Conservation (phyloP, 2,888 invertebrate species). For the Trachelus stipa region DNA sequence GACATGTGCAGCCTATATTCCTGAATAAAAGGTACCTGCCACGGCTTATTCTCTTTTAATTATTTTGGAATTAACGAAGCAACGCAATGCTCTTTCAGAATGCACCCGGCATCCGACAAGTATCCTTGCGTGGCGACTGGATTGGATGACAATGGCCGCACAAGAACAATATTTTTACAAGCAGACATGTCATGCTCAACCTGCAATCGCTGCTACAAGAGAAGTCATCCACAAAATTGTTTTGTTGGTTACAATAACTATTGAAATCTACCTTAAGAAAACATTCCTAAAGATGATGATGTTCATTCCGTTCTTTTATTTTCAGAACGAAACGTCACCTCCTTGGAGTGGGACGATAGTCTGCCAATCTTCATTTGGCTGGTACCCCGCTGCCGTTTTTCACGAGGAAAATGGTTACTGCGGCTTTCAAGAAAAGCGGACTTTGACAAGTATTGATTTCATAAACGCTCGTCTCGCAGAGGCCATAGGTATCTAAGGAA, state of each 20-base stretch:
- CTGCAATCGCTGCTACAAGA: conserved; percentile 71
- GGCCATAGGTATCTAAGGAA: conserved; percentile 65
- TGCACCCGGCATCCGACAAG: conserved; percentile 55
- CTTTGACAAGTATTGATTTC: conserved; percentile 70
- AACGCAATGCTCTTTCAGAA: conserved; percentile 31
- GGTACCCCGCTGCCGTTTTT: conserved; percentile 80
- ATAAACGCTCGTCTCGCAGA: conserved; percentile 69
- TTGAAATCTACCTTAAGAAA: not conserved
- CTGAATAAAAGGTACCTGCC: conserved; percentile 61
- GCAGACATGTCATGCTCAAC: conserved; percentile 67
- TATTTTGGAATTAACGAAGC: not conserved
- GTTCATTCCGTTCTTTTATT: conserved; percentile 2
- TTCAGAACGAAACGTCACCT: conserved; percentile 29
- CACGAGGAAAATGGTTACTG: conserved; percentile 70
- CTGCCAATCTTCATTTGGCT: conserved; percentile 75
- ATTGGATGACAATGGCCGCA: conserved; percentile 69
- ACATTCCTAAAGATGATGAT: not conserved
- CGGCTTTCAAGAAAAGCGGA: conserved; percentile 66
- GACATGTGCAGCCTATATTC: conserved; percentile 76
- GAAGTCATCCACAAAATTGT: not conserved
- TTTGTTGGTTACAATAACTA: not conserved
- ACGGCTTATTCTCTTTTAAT: not conserved
- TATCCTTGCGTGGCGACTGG: conserved; percentile 75
- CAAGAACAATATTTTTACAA: conserved; percentile 68
- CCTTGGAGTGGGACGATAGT: conserved; percentile 78